Evolutionary conservation across 1,140 invertebrate genomes (phyloP).

Genomic region (Steinernema khuongi): DNA sequence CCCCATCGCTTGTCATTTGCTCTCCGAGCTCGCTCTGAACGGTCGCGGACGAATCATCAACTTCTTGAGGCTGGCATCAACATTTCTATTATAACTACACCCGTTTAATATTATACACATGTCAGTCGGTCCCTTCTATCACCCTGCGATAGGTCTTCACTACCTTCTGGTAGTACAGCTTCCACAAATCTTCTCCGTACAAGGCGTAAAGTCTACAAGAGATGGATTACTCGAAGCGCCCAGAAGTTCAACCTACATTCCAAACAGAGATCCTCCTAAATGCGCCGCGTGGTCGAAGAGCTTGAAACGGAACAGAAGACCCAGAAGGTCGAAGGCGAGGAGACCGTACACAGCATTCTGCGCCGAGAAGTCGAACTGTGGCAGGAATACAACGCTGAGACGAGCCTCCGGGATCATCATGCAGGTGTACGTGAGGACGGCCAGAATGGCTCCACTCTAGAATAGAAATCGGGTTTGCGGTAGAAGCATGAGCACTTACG

Average conservation of each 20-base stretch:
- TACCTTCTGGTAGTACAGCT: background rate
- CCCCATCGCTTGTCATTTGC: too few relatives aligned
- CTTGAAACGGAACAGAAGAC: conserved; percentile 79
- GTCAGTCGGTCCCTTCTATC: background rate
- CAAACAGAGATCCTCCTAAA: conserved; percentile 83
- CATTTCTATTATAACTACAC: too few relatives aligned
- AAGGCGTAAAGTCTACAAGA: background rate
- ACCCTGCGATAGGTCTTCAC: background rate
- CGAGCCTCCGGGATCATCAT: conserved; percentile 75
- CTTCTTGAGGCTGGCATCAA: too few relatives aligned
- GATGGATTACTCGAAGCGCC: background rate
- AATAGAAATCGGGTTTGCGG: conserved; percentile 54
- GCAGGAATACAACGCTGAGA: conserved; percentile 82
- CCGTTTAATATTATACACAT: too few relatives aligned
- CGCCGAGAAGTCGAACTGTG: conserved; percentile 78
- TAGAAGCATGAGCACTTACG: conserved; percentile 66
- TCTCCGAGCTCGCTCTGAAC: too few relatives aligned
- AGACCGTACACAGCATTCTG: conserved; percentile 80
- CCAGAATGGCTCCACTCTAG: conserved; percentile 88
- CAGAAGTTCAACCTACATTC: conserved; percentile 68
- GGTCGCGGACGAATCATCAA: too few relatives aligned
- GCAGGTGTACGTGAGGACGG: conserved; percentile 78
- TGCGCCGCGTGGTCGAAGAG: conserved; percentile 96
- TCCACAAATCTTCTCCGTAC: background rate
- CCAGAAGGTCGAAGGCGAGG: conserved; percentile 73